A percentile compares a stretch with the other conserved stretches of the same genome.
Evolutionary conservation across 2,113 vertebrate genomes (phyloP).

Genomic region (Dicaeum eximium): DNA sequence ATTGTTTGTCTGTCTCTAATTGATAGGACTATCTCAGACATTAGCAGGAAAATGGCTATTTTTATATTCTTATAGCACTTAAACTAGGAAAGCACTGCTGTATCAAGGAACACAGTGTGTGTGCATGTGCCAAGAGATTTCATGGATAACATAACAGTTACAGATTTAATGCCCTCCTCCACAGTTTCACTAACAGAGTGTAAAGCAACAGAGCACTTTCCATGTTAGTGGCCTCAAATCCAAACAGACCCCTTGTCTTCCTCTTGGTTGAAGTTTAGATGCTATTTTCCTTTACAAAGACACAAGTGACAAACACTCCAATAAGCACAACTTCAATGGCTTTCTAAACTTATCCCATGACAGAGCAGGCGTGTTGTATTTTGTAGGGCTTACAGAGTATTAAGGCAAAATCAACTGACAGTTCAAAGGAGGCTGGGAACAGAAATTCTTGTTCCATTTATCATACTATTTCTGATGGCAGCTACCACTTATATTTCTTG

Average conservation of each 20-base stretch:
- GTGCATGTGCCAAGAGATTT: background rate
- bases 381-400: background rate
- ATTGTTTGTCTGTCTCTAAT: background rate
- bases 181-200: background rate
- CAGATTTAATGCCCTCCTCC: background rate
- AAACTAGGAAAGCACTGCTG: background rate
- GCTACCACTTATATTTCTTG: background rate
- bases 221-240: background rate
- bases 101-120: background rate
- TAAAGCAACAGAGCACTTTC: background rate
- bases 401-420: conserved; percentile 8
- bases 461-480: background rate
- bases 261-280: background rate
- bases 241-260: background rate
- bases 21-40: background rate
- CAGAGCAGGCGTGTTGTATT: background rate
- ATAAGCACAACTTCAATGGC: background rate
- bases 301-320: background rate
- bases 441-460: background rate
- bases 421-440: conserved; percentile 20
- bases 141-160: background rate
- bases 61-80: background rate
- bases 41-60: background rate
- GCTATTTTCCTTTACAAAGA: background rate
- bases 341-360: background rate